A percentile compares a stretch with the other conserved stretches of the same genome.
Conservation (phyloP, 2,888 invertebrate species). For the Cryptosula pallasiana region DNA sequence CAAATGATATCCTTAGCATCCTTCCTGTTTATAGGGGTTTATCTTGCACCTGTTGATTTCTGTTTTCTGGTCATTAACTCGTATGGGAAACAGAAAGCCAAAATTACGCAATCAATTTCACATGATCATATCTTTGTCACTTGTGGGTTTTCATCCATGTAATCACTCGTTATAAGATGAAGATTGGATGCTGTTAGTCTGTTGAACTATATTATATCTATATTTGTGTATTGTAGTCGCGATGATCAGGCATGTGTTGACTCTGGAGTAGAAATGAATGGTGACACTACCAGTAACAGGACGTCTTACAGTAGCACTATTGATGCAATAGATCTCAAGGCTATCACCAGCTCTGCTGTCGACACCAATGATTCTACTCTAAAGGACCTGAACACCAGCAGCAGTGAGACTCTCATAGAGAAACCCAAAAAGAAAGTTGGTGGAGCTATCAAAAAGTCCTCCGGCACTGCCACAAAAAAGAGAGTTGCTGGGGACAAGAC, state of each 20-base stretch:
- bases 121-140: too few species aligned
- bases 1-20: too few species aligned
- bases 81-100: too few species aligned
- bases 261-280: conserved; percentile 21
- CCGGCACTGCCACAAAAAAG: neutral
- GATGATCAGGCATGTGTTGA: conserved; percentile 14
- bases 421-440: conserved; percentile 4
- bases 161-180: too few species aligned
- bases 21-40: too few species aligned
- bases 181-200: too few species aligned
- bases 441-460: neutral
- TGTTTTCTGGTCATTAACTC: too few species aligned
- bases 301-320: conserved; percentile 22
- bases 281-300: neutral
- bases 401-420: conserved; percentile 6
- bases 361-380: neutral
- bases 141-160: too few species aligned
- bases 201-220: too few species aligned
- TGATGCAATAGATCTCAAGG: conserved; percentile 4
- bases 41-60: too few species aligned
- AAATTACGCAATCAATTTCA: too few species aligned
- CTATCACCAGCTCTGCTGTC: neutral
- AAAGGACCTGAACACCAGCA: neutral
- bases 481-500: neutral
- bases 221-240: neutral